These are phyloP conservation scores for Stomatorhinus ivindoensis DNA, from an alignment of 2,113 vertebrate species.

Conservation along the genomic window DNA sequence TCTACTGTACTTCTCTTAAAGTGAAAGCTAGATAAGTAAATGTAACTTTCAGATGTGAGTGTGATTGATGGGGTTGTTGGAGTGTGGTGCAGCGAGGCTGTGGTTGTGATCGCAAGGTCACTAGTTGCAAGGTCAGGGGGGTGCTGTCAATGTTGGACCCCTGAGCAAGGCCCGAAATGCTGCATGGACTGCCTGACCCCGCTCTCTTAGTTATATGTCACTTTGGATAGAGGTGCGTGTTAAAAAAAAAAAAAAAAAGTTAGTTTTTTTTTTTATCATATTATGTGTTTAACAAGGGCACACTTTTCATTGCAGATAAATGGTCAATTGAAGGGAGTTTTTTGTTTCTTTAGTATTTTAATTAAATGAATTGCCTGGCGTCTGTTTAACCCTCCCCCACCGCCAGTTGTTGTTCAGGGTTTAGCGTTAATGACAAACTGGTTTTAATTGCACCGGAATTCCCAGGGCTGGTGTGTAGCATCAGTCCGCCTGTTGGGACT, in stretches of 20 bases:
- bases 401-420: constrained; percentile 12
- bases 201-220: neutral
- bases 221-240: neutral
- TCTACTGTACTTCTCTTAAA: neutral
- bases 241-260: neutral
- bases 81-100: neutral
- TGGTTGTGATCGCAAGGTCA: neutral
- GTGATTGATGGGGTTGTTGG: neutral
- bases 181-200: neutral
- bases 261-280: neutral
- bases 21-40: neutral
- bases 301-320: neutral
- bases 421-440: constrained; percentile 17
- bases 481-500: neutral
- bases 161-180: neutral
- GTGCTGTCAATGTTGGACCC: neutral
- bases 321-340: neutral
- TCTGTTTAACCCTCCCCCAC: constrained; percentile 23
- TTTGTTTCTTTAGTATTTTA: neutral
- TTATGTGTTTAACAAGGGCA: neutral
- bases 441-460: constrained; percentile 21
- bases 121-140: neutral
- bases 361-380: neutral
- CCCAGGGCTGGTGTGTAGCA: neutral
- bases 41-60: neutral